A percentile compares a stretch with the other conserved stretches of the same genome.
Conservation (phyloP, 2,797 vertebrate genomes). For the Nyctalus aviator region DNA sequence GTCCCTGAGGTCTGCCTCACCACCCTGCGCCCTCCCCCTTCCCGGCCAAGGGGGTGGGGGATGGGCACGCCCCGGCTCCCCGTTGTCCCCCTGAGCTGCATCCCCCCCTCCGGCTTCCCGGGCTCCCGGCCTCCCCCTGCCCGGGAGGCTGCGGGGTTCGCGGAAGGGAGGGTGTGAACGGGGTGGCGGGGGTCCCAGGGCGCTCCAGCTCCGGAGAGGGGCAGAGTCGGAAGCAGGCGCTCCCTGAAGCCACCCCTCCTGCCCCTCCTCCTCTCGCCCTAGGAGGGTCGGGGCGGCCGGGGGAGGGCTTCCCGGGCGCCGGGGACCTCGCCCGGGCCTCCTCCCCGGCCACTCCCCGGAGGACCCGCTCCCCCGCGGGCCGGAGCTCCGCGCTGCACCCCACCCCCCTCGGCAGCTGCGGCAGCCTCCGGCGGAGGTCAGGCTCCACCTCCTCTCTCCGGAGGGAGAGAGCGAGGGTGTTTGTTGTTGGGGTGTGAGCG, state of each 20-base stretch:
- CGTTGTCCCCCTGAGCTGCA: conserved; percentile 28
- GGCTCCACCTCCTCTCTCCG: conserved; percentile 80
- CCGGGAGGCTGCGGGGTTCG: not conserved
- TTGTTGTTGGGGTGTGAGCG: conserved; percentile 81
- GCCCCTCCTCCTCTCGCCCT: conserved; percentile 48
- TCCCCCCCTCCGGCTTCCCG: conserved; percentile 8
- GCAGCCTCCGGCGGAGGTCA: conserved; percentile 79
- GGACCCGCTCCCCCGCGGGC: conserved; percentile 56
- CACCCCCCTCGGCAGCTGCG: conserved; percentile 60
- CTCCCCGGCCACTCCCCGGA: conserved; percentile 61
- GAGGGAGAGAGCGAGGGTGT: conserved; percentile 74
- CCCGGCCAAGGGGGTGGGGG: conserved; percentile 71
- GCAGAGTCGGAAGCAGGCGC: conserved; percentile 50
- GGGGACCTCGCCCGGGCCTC: conserved; percentile 48
- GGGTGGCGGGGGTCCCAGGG: conserved; percentile 32
- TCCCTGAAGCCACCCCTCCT: conserved; percentile 55
- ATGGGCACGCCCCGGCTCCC: conserved; percentile 72
- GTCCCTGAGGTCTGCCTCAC: conserved; percentile 49
- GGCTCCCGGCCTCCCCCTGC: conserved; percentile 30
- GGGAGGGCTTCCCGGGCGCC: not conserved
- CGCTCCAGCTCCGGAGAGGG: not conserved
- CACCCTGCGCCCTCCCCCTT: not conserved
- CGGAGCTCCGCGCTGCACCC: conserved; percentile 29
- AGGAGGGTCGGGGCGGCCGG: conserved; percentile 1
- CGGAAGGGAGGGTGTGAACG: not conserved